Evolutionary conservation across 2,888 invertebrate genomes (phyloP), one percentile per base, ranked within the genome.

Genomic region (Chrysodeixis includens): DNA sequence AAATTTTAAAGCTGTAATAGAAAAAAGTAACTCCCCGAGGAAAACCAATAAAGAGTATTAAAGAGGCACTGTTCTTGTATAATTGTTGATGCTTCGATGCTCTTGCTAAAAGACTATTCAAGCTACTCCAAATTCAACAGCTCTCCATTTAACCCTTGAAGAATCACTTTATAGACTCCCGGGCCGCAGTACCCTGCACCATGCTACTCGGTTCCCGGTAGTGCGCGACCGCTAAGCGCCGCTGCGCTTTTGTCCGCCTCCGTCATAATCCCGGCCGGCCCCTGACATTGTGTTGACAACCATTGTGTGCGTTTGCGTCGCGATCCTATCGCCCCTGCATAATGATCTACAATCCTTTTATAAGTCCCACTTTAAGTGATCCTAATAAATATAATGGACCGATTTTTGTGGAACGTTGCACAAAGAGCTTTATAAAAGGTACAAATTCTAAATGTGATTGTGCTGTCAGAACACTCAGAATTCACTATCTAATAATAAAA

Each of bases 261-360:
- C 83, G 86, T 86, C 86, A 82, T 79, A 82, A 83, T 85, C 86
- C 68, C 59, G 68, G 30, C 59, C 51, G 58, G 66, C 69, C 74
- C 68, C 67, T 79, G 83, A 84, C 79, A 77, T 79, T 87, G 90
- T 90, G 94, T 90, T 92, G 92, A 93, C 93, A 92, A 83, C 79
- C 78, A 90, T 91, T 92, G 91, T 92, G 67, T 78, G 83, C 83
- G 84, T 79, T 58, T 64, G 80, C 84, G 81, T 73, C 64, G 83
- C 69, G 83, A 84, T 85, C 65, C 66, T 81, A 81, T 85, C 86
- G 74, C 81, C 60, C 63, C 73, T 57, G 61, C 65, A 69, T 82
- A 80, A 84, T 81, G 78, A 77, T 76, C 76, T 71, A 74, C 82
- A 79, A 79, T 78, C 75, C 71, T 73, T 81, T 74, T 81, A 78